These are phyloP conservation scores for Coracopsis vasa DNA, from an alignment of 2,113 vertebrate genomes.

Conservation along the genomic window DNA sequence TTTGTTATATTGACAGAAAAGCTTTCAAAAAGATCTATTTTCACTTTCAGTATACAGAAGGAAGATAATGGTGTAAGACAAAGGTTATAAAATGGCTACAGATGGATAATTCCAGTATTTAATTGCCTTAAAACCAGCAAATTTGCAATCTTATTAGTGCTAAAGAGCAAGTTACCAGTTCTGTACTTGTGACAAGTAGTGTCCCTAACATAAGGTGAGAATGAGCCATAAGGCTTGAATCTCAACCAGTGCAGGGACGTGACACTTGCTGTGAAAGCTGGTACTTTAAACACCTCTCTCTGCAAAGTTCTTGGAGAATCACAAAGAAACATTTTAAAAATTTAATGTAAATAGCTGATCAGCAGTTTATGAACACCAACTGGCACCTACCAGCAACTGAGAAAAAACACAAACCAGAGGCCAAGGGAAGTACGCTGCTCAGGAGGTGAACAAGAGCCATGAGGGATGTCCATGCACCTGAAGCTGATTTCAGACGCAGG, in stretches of 20 bases:
- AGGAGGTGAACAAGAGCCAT: neutral
- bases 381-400: neutral
- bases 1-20: neutral
- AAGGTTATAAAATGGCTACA: neutral
- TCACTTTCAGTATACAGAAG: accelerated
- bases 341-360: neutral
- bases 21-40: neutral
- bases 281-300: neutral
- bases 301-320: neutral
- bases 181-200: neutral
- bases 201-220: neutral
- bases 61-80: neutral
- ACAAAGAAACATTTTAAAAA: neutral
- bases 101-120: neutral
- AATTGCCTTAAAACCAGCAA: neutral
- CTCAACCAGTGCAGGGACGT: neutral
- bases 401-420: neutral
- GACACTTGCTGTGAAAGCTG: neutral
- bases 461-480: neutral
- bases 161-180: neutral
- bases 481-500: neutral
- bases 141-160: neutral
- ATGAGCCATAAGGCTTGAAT: neutral
- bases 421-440: accelerated
- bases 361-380: neutral